A percentile compares a stretch with the other conserved stretches of the same genome.
These are phyloP conservation scores for Sceliomorpha sp. DNA, from an alignment of 2,888 invertebrate genomes.

Conservation along the genomic window DNA sequence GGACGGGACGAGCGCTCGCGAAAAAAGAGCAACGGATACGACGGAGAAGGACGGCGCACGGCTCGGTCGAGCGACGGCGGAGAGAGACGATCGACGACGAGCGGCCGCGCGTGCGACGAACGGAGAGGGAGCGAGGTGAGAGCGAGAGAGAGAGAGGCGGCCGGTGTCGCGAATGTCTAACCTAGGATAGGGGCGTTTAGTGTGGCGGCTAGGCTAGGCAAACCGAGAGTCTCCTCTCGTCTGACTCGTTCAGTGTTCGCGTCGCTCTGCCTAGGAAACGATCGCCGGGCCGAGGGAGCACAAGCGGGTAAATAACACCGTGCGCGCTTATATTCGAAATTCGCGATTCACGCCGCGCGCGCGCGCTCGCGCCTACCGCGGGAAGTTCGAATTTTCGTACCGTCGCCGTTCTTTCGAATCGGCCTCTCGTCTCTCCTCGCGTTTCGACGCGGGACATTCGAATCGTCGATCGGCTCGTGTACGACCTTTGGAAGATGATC, in stretches of 20 bases:
- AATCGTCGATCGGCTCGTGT: too few relatives aligned
- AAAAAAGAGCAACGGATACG: conserved; percentile 14
- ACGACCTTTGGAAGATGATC: too few relatives aligned
- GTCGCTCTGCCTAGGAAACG: conserved; percentile 65
- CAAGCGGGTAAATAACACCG: too few relatives aligned
- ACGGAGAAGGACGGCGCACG: conserved; percentile 37
- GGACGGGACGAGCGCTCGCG: conserved; percentile 37
- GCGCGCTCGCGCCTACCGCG: too few relatives aligned
- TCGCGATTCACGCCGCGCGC: too few relatives aligned
- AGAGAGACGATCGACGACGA: too few relatives aligned
- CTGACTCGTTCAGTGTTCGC: conserved; percentile 74
- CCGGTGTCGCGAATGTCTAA: conserved; percentile 73
- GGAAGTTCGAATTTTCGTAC: too few relatives aligned
- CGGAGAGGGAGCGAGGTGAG: conserved; percentile 41
- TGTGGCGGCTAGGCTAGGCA: conserved; percentile 76
- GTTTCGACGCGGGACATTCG: too few relatives aligned
- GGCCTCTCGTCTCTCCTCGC: too few relatives aligned
- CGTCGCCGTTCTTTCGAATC: too few relatives aligned
- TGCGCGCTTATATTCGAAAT: too few relatives aligned
- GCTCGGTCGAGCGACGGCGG: too few relatives aligned
- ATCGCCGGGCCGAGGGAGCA: conserved; percentile 36
- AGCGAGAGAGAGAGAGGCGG: conserved; percentile 62
- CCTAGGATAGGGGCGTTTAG: conserved; percentile 77
- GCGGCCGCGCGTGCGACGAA: conserved; percentile 42
- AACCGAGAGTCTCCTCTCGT: conserved; percentile 71